Evolutionary conservation across 2,113 vertebrate species (phyloP), one percentile per base, ranked within the genome.

Genomic region (Rhineura floridana): DNA sequence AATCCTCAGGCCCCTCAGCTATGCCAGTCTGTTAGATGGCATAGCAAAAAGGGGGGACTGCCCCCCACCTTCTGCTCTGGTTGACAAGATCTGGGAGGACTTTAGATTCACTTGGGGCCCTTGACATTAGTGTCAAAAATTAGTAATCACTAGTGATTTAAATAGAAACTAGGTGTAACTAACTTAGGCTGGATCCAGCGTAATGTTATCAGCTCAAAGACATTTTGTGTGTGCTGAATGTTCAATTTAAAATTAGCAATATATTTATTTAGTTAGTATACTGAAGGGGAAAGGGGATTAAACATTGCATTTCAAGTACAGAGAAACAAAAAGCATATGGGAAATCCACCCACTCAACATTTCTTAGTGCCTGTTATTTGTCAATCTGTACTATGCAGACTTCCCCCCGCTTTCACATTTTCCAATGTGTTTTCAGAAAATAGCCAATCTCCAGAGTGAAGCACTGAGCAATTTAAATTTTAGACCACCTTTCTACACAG

Each of bases 271-370:
- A 80, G 30, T 80, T 55, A 55, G 50, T 46, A 52, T 55, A 80
- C 39, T 52, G 75, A 2, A n/a, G 6, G 3, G n/a, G n/a, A 9
- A 3, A 4, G 2, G 19, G n/a, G 78, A 25, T 80, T 59, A 42
- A 81, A 62, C 55, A 59, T 42, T 81, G 79, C 79, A 81, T 59
- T 62, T 81, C 62, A 62, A 81, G 55, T 39, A 62, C 21, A 62
- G 55, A 81, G 55, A 81, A 81, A 62, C 52, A 39, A 39, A 42
- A 81, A 39, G 55, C 79, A 81, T 81, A 15, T 81, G 79, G 52
- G 55, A 50, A 81, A 59, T 62, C 52, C 79, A 42, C 79, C 78
- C 50, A 81, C 79, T 81, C 79, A n/a, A 81, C 55, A 59, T 62
- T 59, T 39, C 55, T 81, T 81, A 3, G 50, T 80, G 52, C 39